These are phyloP conservation scores for Drosophila gunungcola DNA, from an alignment of 1,140 invertebrate genomes.

Conservation along the genomic window DNA sequence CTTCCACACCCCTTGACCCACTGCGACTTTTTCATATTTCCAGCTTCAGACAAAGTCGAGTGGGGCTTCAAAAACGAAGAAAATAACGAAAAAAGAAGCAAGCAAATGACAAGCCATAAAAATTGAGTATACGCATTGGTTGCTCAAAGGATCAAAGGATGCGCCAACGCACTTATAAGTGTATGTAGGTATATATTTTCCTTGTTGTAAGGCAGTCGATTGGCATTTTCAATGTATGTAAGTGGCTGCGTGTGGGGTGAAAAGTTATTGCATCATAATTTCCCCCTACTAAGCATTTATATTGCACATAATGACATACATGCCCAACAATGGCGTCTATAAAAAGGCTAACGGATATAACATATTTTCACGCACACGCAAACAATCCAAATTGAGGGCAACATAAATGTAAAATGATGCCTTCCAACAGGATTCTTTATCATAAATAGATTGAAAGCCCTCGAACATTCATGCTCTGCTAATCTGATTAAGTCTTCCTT, in stretches of 20 bases:
- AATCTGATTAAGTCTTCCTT: neutral
- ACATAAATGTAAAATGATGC: slow-evolving; percentile 8
- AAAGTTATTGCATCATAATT: slow-evolving; percentile 74
- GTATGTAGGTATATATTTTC: slow-evolving; percentile 5
- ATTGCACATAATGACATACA: slow-evolving; percentile 63
- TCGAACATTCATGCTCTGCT: neutral
- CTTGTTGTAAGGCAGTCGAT: slow-evolving; percentile 29
- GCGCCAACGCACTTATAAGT: neutral
- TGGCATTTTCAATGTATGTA: slow-evolving; percentile 57
- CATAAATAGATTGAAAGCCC: neutral
- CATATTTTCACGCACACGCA: slow-evolving; percentile 25
- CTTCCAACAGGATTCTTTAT: neutral
- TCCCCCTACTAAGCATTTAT: slow-evolving; percentile 59
- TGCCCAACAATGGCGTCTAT: slow-evolving; percentile 30
- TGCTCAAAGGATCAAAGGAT: slow-evolving; percentile 71
- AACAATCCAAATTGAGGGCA: slow-evolving; percentile 41
- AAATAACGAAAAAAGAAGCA: slow-evolving; percentile 3
- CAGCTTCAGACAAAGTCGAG: slow-evolving; percentile 37
- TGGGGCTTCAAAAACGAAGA: slow-evolving; percentile 9
- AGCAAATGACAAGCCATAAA: slow-evolving; percentile 78
- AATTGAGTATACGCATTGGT: slow-evolving; percentile 79
- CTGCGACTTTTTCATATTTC: slow-evolving; percentile 63
- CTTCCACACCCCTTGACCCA: slow-evolving; percentile 41
- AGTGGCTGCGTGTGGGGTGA: slow-evolving; percentile 42
- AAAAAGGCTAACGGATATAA: slow-evolving; percentile 40